Conservation (phyloP, 1,140 invertebrate species). For the Papilio helenus region DNA sequence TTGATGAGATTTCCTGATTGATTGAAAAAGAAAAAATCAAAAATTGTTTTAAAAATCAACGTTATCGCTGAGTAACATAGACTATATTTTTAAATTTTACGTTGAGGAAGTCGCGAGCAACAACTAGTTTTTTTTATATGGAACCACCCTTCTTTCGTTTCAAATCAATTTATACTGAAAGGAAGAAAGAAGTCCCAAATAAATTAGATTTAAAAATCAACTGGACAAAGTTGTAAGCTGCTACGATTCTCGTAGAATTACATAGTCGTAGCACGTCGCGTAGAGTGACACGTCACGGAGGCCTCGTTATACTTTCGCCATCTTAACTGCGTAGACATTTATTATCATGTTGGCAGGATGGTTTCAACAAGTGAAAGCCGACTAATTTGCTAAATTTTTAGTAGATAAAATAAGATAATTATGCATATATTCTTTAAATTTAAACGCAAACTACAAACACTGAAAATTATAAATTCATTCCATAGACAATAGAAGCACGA, state of each 20-base stretch:
- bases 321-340: conserved; percentile 12
- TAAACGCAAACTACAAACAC: no score
- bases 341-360: not conserved
- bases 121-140: not conserved
- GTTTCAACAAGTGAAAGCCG: not conserved
- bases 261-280: conserved; percentile 17
- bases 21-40: no score
- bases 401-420: no score
- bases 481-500: no score
- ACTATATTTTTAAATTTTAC: no score
- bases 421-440: no score
- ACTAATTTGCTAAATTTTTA: not conserved
- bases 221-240: conserved; percentile 3
- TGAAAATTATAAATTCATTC: no score
- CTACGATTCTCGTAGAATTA: conserved; percentile 25
- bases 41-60: no score
- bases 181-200: not conserved
- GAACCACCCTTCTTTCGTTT: not conserved
- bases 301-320: conserved; percentile 6
- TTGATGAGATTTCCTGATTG: not conserved
- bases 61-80: no score
- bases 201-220: not conserved
- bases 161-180: not conserved
- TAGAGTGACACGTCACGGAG: conserved; percentile 29
- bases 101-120: no score